phyloP scores from a whole-genome alignment of 2,113 vertebrate genomes.

The Potamarius usumacintae region DNA sequence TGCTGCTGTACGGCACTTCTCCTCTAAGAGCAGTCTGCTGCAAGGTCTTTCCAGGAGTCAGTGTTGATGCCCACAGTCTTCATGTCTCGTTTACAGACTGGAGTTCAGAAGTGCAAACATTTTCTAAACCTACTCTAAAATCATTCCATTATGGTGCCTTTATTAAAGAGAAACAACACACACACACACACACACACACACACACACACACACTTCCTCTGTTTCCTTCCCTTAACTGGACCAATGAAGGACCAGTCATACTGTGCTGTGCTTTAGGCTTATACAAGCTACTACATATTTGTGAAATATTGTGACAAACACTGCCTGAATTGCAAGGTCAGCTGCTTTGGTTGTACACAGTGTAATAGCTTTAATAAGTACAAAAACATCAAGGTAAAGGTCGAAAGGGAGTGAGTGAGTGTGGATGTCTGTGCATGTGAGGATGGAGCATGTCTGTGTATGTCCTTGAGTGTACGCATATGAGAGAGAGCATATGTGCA shows the following conservation, averaged over 20 bases:
- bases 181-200: no score
- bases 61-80: no score
- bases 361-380: not conserved
- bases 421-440: not conserved
- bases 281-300: not conserved
- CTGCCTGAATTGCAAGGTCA: not conserved
- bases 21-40: no score
- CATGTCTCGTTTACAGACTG: no score
- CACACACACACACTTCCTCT: no score
- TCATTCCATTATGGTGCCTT: not conserved
- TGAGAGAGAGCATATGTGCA: not conserved
- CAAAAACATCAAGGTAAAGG: not conserved
- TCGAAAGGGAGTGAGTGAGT: not conserved
- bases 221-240: not conserved
- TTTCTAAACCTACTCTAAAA: not conserved
- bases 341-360: not conserved
- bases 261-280: not conserved
- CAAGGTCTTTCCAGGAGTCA: no score
- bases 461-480: not conserved
- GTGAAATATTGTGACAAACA: not conserved
- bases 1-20: no score
- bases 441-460: not conserved
- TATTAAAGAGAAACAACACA: not conserved
- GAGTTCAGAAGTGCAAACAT: not conserved
- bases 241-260: not conserved